These are phyloP conservation scores for Noturus placidus DNA, from an alignment of 2,113 vertebrate species.

Conservation along the genomic window DNA sequence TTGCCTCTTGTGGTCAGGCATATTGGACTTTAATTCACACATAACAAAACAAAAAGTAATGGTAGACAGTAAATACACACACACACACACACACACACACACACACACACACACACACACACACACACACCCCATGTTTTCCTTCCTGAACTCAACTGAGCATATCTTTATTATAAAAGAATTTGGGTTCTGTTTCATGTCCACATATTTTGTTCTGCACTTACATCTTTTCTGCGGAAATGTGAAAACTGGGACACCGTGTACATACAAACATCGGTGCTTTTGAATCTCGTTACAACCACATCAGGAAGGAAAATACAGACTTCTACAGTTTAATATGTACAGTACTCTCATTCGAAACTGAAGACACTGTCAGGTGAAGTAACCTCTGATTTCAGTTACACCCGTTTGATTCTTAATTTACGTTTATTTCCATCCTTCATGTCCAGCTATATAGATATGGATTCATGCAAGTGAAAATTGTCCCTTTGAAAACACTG, in stretches of 20 bases:
- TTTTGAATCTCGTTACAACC: neutral
- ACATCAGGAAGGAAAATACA: neutral
- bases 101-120: too few species aligned
- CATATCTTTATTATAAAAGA: neutral
- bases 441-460: constrained; percentile 29
- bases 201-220: neutral
- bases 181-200: neutral
- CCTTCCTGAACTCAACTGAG: neutral
- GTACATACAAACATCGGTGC: neutral
- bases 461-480: constrained; percentile 60
- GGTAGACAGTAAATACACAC: neutral
- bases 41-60: neutral
- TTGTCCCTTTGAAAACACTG: constrained; percentile 58
- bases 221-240: neutral
- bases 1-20: neutral
- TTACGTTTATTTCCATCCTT: neutral
- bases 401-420: neutral
- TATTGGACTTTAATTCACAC: neutral
- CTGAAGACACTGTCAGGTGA: neutral
- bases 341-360: neutral
- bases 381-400: neutral
- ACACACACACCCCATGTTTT: neutral
- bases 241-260: neutral
- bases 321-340: neutral
- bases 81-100: too few species aligned